Base-by-base conservation (phyloP, 2,888 invertebrate species). In the Drosophila borealis region DNA sequence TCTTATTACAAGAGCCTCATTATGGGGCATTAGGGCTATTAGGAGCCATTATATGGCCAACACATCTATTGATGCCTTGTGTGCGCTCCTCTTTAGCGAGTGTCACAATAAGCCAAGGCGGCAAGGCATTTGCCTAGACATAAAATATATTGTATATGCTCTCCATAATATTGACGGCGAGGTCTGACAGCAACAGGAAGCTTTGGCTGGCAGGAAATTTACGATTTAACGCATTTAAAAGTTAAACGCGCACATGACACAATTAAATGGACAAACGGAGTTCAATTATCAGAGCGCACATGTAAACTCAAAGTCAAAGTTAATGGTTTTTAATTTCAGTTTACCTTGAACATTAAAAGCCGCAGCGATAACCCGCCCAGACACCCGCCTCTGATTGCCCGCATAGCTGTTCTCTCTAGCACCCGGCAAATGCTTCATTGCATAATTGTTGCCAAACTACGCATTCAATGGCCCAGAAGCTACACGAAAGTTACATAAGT, bases 11-110 rank as follows among this genome's bases (percentile, higher is more conserved):
- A 80, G 70, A 75, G 75, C 83, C 68, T 82, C 68, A 78, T 84
- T 86, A 88, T 80, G 76, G 62, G 84, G 88, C 73, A 84, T 84
- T 84, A 88, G 88, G 68, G 69, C 88, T 69, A 83, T 86, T 83
- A 81, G 69, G 29, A 57, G 74, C 62, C 42, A 63, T 79, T 61
- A 63, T 78, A 71, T 34, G 46, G 17, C 49, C 49, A 54, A 42
- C 65, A 72, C 67, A 60, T 71, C 60, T 75, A 72, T 83, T 70
- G 71, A 80, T 64, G 17, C 41, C 14, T 37, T 19, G 41, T 51
- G 25, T 19, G 37, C 11, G 42, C 14, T 17, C 42, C 36, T n/a
- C 36, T 19, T 69, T 60, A 62, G 72, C 78, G 73, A 68, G 83
- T 83, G 86, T 83, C 88, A 88, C 66, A 87, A 86, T 80, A 85